Conservation (phyloP, 2,797 vertebrate species). For the Nannoperca australis region DNA sequence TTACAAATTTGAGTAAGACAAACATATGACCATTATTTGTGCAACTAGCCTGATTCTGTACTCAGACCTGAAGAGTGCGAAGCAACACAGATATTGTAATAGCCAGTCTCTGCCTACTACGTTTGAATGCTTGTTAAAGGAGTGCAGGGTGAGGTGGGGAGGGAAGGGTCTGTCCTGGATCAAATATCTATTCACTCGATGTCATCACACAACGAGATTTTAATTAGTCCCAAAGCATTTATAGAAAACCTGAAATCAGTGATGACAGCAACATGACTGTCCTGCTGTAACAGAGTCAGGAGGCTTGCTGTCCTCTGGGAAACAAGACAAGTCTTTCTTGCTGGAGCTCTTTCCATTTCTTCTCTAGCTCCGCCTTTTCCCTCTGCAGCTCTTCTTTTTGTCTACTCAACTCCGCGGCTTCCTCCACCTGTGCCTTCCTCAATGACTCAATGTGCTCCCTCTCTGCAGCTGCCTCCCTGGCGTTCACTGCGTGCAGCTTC, state of each 20-base stretch:
- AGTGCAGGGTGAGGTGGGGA: neutral
- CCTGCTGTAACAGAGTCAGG: neutral
- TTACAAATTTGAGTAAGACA: neutral
- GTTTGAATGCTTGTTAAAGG: neutral
- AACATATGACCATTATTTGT: neutral
- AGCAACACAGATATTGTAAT: neutral
- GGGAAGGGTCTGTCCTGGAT: neutral
- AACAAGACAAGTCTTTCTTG: constrained; percentile 55
- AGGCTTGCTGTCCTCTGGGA: constrained; percentile 20
- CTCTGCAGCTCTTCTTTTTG: constrained; percentile 76
- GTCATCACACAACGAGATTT: neutral
- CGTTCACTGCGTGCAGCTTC: constrained; percentile 65
- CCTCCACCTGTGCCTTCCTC: constrained; percentile 79
- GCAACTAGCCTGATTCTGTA: neutral
- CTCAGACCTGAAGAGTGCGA: neutral
- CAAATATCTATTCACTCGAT: neutral
- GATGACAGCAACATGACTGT: neutral
- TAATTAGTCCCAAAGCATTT: neutral
- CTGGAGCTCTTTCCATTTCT: constrained; percentile 70
- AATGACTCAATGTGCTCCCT: constrained; percentile 73
- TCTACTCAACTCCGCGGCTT: constrained; percentile 69
- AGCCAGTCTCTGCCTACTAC: neutral
- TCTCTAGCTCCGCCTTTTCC: constrained; percentile 67
- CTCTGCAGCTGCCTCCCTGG: constrained; percentile 78
- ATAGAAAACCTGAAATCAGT: neutral